Evolutionary conservation across 2,888 invertebrate genomes (phyloP), one percentile per base, ranked within the genome.

Genomic region (Loripinus fragilis): DNA sequence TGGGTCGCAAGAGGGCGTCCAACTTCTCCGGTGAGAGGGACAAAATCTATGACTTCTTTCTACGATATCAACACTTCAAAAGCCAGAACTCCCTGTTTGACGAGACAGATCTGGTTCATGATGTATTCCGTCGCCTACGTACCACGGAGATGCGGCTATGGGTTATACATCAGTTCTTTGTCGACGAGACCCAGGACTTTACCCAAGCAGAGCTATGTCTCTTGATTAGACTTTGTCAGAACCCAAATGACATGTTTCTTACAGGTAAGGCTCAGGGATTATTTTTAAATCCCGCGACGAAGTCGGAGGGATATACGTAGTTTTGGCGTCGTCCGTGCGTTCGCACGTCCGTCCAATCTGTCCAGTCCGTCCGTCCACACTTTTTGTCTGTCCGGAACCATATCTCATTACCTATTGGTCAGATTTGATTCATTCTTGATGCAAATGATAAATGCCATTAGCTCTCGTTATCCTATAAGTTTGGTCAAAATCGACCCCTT

Each of bases 151-250:
- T 67, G 8, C 69, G 76, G 20, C 74, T 81, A 10, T 88, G 88
- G 86, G 76, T 84, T 0, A 66, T 90, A 8, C 90, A 89, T 69
- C 87, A 90, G 83, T 77, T 92, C n/a, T 92, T 85, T 79, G 90
- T 92, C 0, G 91, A 92, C 71, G 91, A 92, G 78, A 90, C 90
- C 0, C 91, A 92, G 75, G 91, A 92, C 68, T 92, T 92, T 80
- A 90, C 91, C 0, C 91, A 92, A 74, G 90, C 91, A 28, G 91
- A 92, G 72, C 80, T 92, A n/a, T 88, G 87, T 71, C 86, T 92
- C 2, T 78, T 91, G 60, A 85, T 92, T 12, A 72, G 86, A 12
- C 71, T 89, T n/a, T 88, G 87, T 68, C 87, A 90, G 74, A 87
- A 89, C 50, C 92, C 92, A 25, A 91, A 92, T 76, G 80, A 88